Evolutionary conservation across 2,113 vertebrate genomes (phyloP).

Genomic region (Caloenas nicobarica): DNA sequence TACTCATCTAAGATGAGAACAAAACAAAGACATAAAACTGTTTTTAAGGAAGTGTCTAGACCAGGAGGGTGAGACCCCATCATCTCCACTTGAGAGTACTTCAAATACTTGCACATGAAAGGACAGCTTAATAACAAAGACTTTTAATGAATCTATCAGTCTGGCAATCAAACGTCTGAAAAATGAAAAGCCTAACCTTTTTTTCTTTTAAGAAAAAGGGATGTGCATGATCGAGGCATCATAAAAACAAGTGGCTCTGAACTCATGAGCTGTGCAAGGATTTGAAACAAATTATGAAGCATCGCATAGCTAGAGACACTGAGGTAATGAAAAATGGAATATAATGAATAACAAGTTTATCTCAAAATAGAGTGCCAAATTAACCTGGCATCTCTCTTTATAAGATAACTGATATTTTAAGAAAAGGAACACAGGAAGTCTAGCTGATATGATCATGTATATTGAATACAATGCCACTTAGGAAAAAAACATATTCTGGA

Average conservation of each 20-base stretch:
- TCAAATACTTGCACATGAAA: not conserved
- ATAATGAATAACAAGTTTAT: not conserved
- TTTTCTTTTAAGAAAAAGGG: not conserved
- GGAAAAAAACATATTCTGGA: not conserved
- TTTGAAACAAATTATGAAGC: not conserved
- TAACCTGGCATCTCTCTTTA: not conserved
- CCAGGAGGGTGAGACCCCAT: not conserved
- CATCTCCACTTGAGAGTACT: not conserved
- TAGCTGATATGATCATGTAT: not conserved
- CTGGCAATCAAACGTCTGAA: not conserved
- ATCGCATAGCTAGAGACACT: not conserved
- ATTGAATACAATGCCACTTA: not conserved
- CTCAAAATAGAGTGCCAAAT: not conserved
- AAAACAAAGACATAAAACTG: conserved; percentile 35
- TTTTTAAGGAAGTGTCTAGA: conserved; percentile 16
- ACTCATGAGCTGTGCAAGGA: not conserved
- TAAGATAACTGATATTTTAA: not conserved
- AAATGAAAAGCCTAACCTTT: not conserved
- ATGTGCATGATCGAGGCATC: not conserved
- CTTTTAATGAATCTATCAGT: not conserved
- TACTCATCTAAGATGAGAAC: conserved; percentile 16
- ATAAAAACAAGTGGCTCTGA: not conserved
- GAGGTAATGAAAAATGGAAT: not conserved
- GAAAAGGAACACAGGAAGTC: not conserved
- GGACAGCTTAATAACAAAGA: not conserved